Base-by-base conservation (phyloP, 1,140 invertebrate species). In the Drosophila mauritiana region DNA sequence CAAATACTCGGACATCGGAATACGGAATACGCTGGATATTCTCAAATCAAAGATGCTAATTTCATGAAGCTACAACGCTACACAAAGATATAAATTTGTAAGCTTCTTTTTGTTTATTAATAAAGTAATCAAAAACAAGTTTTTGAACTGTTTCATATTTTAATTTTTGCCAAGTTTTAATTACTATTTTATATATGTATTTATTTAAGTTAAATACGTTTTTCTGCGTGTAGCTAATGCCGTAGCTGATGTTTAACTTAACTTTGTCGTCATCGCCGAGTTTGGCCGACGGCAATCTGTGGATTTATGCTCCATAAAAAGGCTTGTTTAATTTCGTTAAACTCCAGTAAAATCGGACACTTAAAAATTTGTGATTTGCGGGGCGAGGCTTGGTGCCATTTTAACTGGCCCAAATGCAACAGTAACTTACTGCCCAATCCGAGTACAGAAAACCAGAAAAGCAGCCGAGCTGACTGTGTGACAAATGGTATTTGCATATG, bases 1-100 rank as follows among this genome's bases (percentile, higher is more conserved):
- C 36, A 39, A 52, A 56, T n/a, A 37, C 22, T 46, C 49, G 15
- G 49, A 46, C 37, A 53, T 13, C 31, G 39, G 37, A 27, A 56
- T 48, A 49, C 12, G 15, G 15, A 20, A 31, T 51, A 51, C 42
- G 27, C 39, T 51, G 43, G 15, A 56, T 78, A 75, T 82, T 72
- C 69, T 49, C 62, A 82, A 86, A 86, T 86, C 82, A 86, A 86
- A 86, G 82, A 86, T 86, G 82, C 83, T 86, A 86, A 86, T 86
- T 86, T 78, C 31, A 46, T 42, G 37, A 43, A 12, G 22, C 25
- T 31, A 22, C 25, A 40, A 36, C 12, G 17, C 36, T 62, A 42
- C 59, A 62, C 59, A 57, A 17, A 1, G 36, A 62, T 17, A 17
- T 17, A 17, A 17, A 17, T 17, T 17, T 17, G 0, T 17, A 17